Base-by-base conservation (phyloP, 2,113 vertebrate genomes). In the Illadopsis cleaveri region DNA sequence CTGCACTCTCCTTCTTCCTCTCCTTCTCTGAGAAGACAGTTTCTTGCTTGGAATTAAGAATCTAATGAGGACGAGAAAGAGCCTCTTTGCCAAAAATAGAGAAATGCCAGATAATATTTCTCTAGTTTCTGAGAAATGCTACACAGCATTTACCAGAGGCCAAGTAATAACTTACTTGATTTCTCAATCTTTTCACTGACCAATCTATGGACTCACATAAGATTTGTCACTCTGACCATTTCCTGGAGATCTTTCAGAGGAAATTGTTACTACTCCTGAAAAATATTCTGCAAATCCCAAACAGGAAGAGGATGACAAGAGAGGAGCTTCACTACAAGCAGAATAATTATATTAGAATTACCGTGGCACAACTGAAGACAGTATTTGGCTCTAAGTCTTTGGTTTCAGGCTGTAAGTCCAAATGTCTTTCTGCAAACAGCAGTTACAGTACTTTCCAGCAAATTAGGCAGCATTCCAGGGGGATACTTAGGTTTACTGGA, bases 401-500 rank as follows among this genome's bases (percentile, higher is more conserved):
- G 21, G 37, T 91, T 94, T 65, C 95, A 92, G 44, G 37, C 57
- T 45, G 2, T 18, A 81, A 76, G 61, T 90, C 62, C 73, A 78
- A 94, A 89, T 58, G 38, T 35, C 82, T 91, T 92, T 79, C 76
- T 96, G 86, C 77, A 93, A 94, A 96, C 44, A 95, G 89, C 65
- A 89, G 73, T 78, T 95, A 90, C 33, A 77, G 30, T 77, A 50
- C 66, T 92, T 94, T 90, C 35, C 64, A 95, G 91, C 25, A 96
- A 95, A 93, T 90, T 22, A 93, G 96, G 94, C 96, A 94, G 65
- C 60, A 89, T 86, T 96, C 94, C 95, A 96, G 47, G 47, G 45
- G 40, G 40, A 82, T 87, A 66, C 62, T 91, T 83, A 44, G 24
- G 45, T 83, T 96, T 97, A 95, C 96, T 96, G 95, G 91, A 97